Base-by-base conservation (phyloP, 2,888 invertebrate genomes). In the Cartodere bifasciata region DNA sequence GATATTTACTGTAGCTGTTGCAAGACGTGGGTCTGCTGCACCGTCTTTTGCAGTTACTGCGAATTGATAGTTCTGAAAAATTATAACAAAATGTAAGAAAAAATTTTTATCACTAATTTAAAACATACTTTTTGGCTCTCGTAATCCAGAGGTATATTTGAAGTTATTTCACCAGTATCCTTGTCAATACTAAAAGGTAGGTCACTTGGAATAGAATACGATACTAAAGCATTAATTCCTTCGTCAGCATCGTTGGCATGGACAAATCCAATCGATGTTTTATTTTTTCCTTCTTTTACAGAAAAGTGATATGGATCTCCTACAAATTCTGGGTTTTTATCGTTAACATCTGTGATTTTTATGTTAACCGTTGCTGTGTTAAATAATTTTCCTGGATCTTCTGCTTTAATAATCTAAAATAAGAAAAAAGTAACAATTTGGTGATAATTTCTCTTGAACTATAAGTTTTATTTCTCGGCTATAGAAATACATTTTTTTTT, bases 1-100 rank as follows among this genome's bases (percentile, higher is more conserved):
- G 1, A 91, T 76, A 0, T 84, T 79, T 6, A 90, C 85, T 1
- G 85, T 84, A 0, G 88, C 86, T 0, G 90, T 88, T 2, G 87
- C 86, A 20, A 88, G 64, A 9, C 88, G 69, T 3, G 82, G 77
- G 64, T 88, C 86, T 1, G 80, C 72, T 0, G 86, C 90, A 12
- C 85, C 84, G 52, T 91, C 91, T 52, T 75, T 79, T 2, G 90
- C 90, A 0, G 87, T 88, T 5, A 90, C 85, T 23, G 87, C 85
- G 56, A 90, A 84, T 38, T 72, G 71, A 50, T 82, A 81, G 23
- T 74, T 75, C 78, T 81, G 56, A 2, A 57, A 45, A 33, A 16
- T 32, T 32, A 24, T 12, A 13, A 30, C n/a, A n/a, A n/a, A n/a
- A n/a, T n/a, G n/a, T n/a, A n/a, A n/a, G n/a, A n/a, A n/a, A n/a